Evolutionary conservation across 2,113 vertebrate genomes (phyloP).

Genomic region (Reinhardtius hippoglossoides): DNA sequence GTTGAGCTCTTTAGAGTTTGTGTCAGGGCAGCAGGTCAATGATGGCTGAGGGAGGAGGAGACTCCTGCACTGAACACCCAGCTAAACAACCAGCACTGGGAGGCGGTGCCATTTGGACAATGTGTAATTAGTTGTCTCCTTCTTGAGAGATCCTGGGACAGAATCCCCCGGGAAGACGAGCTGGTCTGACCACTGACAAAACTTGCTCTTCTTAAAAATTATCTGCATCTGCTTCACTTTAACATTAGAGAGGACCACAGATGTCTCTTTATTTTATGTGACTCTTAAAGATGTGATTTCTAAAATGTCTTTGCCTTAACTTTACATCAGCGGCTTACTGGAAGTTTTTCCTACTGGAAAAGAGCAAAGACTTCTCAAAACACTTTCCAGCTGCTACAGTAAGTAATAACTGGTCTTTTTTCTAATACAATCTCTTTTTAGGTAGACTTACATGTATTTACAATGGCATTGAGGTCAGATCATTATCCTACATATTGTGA

Average conservation of each 20-base stretch:
- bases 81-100: slow-evolving; percentile 44
- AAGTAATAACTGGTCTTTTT: slow-evolving; percentile 19
- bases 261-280: too few relatives aligned
- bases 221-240: background rate
- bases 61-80: slow-evolving; percentile 39
- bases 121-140: slow-evolving; percentile 78
- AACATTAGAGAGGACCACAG: too few relatives aligned
- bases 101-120: slow-evolving; percentile 61
- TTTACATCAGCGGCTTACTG: slow-evolving; percentile 1
- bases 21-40: slow-evolving; percentile 16
- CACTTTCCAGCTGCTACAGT: slow-evolving; percentile 29
- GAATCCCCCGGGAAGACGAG: slow-evolving; percentile 21
- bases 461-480: background rate
- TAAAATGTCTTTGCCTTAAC: background rate
- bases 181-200: slow-evolving; percentile 28
- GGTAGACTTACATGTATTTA: background rate
- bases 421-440: background rate
- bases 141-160: slow-evolving; percentile 58
- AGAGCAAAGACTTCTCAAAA: slow-evolving; percentile 5
- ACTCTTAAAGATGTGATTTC: slow-evolving; percentile 34
- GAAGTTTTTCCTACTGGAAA: slow-evolving; percentile 15
- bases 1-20: background rate
- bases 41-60: slow-evolving; percentile 55
- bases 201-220: slow-evolving; percentile 9
- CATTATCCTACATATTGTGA: background rate